Percentiles rank a stretch among this genome's conserved stretches.
Evolutionary conservation across 2,113 vertebrate species (phyloP).

Genomic region (Zonotrichia leucophrys): DNA sequence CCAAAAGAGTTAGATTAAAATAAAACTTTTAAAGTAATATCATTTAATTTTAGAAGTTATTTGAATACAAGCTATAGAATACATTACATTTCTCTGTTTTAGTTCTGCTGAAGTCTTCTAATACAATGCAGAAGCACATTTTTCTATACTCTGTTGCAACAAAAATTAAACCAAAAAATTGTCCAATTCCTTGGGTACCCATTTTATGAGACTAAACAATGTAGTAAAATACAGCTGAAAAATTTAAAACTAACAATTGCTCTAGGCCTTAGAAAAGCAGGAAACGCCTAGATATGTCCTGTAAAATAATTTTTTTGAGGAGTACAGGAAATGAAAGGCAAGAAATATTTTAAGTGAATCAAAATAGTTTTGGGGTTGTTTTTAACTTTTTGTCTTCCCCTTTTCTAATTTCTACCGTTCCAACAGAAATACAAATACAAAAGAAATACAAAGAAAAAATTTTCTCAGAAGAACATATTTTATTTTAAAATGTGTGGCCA

Average conservation of each 20-base stretch:
- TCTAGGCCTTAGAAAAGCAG: background rate
- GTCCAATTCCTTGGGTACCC: background rate
- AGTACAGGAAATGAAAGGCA: background rate
- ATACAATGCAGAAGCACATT: background rate
- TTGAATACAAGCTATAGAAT: background rate
- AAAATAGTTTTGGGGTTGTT: background rate
- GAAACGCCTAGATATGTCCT: background rate
- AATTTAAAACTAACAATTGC: background rate
- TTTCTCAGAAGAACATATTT: background rate
- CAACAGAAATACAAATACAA: background rate
- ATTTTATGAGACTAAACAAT: background rate
- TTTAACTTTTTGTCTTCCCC: background rate
- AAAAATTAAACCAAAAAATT: background rate
- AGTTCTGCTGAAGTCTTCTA: background rate
- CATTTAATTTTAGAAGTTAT: background rate
- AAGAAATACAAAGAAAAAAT: background rate
- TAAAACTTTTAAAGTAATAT: background rate
- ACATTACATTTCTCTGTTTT: background rate
- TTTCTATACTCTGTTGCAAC: background rate
- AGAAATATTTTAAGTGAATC: background rate
- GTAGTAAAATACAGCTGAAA: background rate
- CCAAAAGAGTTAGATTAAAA: background rate
- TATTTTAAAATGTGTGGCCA: background rate
- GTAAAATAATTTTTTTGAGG: background rate
- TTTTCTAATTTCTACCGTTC: background rate